A percentile compares a stretch with the other conserved stretches of the same genome.
phyloP scores from a whole-genome alignment of 2,797 vertebrate species.

The Aldrovandia affinis region DNA sequence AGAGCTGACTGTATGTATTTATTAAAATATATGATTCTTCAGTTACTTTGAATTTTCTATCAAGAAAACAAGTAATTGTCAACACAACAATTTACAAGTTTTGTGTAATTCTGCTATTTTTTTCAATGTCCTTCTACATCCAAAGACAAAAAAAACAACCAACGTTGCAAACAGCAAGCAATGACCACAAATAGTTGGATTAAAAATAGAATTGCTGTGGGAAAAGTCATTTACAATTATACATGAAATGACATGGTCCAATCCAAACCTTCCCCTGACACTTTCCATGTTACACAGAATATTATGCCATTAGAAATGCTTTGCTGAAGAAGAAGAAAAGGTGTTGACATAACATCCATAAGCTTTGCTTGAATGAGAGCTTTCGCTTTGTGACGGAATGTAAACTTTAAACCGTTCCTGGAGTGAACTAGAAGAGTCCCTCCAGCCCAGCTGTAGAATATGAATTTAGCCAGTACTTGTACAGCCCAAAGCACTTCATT shows the following conservation, averaged over 20 bases:
- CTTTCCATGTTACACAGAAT: not conserved
- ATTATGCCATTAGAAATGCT: constrained; percentile 13
- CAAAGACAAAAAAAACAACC: no score
- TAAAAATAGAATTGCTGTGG: no score
- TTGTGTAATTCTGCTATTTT: no score
- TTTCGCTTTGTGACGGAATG: not conserved
- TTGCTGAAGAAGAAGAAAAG: constrained; percentile 8
- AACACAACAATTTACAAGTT: no score
- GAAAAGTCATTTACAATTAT: not conserved
- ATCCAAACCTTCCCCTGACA: not conserved
- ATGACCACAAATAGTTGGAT: no score
- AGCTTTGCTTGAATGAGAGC: constrained; percentile 3
- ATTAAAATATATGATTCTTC: constrained; percentile 13
- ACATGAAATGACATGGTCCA: not conserved
- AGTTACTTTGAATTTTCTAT: not conserved
- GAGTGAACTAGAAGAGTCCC: not conserved
- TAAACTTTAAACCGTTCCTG: constrained; percentile 8
- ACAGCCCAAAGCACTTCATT: not conserved
- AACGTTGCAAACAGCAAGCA: no score
- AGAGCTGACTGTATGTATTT: constrained; percentile 17
- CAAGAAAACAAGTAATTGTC: no score
- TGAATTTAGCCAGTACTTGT: not conserved
- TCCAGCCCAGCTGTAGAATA: not conserved
- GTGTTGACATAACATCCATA: not conserved
- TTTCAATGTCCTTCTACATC: no score